phyloP scores from a whole-genome alignment of 2,888 invertebrate species.

The Acronicta aceris region DNA sequence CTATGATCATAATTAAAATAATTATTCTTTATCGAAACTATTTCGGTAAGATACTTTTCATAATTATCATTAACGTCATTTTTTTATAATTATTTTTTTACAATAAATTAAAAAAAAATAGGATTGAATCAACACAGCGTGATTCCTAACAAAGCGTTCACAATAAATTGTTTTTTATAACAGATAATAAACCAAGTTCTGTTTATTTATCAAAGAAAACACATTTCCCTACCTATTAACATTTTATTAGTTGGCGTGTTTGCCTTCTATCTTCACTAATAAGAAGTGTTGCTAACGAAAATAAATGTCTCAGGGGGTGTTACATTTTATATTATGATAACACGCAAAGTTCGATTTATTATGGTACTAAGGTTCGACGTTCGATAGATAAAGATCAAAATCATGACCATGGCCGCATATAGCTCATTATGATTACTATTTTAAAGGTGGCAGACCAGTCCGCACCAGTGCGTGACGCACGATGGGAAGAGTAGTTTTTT shows the following conservation, averaged over 20 bases:
- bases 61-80: background rate
- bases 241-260: slow-evolving; percentile 80
- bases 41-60: too few species aligned
- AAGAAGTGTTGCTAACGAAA: slow-evolving; percentile 81
- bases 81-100: too few species aligned
- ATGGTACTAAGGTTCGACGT: slow-evolving; percentile 38
- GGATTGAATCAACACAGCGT: background rate
- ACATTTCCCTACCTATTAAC: slow-evolving; percentile 78
- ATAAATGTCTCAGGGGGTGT: slow-evolving; percentile 81
- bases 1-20: too few species aligned
- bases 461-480: too few species aligned
- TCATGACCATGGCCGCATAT: slow-evolving; percentile 3
- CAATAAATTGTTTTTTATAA: slow-evolving; percentile 47
- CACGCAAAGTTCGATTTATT: slow-evolving; percentile 77
- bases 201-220: slow-evolving; percentile 68
- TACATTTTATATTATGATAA: slow-evolving; percentile 81
- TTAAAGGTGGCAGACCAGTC: too few species aligned
- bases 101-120: too few species aligned
- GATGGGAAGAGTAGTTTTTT: too few species aligned
- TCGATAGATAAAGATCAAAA: slow-evolving; percentile 44
- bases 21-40: too few species aligned
- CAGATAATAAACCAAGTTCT: slow-evolving; percentile 59
- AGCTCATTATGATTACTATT: too few species aligned
- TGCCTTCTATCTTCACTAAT: slow-evolving; percentile 77
- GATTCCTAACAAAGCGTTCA: slow-evolving; percentile 18